Evolutionary conservation across 2,888 invertebrate genomes (phyloP).

Genomic region (Tortrix viridana): DNA sequence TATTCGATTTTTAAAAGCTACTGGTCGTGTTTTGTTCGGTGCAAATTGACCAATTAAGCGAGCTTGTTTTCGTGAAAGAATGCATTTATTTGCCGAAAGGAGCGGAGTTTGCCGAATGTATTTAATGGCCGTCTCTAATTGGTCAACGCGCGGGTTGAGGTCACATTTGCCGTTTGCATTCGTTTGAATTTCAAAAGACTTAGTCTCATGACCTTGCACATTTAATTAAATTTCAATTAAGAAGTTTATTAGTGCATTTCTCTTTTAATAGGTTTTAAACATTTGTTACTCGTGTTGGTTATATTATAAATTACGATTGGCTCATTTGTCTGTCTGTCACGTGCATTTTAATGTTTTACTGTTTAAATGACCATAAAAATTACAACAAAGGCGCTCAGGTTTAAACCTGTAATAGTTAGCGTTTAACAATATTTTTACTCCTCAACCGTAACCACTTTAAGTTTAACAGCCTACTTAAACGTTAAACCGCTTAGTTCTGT

Average conservation of each 20-base stretch:
- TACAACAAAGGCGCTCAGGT: conserved; percentile 11
- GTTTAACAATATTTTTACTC: conserved; percentile 45
- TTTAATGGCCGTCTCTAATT: conserved; percentile 80
- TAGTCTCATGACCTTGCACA: conserved; percentile 23
- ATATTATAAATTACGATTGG: neutral
- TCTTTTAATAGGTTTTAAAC: neutral
- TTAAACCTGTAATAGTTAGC: conserved; percentile 19
- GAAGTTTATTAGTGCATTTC: neutral
- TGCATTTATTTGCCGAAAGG: conserved; percentile 62
- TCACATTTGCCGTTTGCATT: conserved; percentile 44
- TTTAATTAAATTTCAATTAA: conserved; percentile 14
- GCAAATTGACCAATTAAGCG: conserved; percentile 74
- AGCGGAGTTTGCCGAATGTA: conserved; percentile 59
- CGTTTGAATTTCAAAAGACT: conserved; percentile 31
- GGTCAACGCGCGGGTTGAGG: conserved; percentile 69
- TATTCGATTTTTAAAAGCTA: conserved; percentile 67
- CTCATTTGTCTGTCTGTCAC: neutral
- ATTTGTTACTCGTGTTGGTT: neutral
- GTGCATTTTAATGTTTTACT: neutral
- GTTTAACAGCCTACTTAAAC: conserved; percentile 60
- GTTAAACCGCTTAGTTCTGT: conserved; percentile 62
- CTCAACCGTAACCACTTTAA: conserved; percentile 59
- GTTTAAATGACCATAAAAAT: conserved; percentile 1
- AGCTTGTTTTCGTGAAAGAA: conserved; percentile 75
- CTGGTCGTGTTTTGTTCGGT: conserved; percentile 63